Conservation (phyloP, 2,888 invertebrate genomes). For the Leptopilina myrica region DNA sequence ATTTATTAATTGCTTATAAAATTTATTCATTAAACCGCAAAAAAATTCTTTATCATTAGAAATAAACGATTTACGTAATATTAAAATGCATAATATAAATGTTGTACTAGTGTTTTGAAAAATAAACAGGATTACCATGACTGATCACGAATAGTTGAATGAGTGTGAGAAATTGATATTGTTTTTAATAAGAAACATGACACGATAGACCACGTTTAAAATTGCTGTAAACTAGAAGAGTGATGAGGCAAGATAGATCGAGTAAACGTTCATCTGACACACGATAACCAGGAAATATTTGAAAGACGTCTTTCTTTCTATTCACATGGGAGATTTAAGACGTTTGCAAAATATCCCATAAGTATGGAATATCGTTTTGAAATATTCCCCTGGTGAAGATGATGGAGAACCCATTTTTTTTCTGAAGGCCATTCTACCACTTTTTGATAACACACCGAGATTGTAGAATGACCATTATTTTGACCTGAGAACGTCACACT, state of each 20-base stretch:
- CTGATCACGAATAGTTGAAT: neutral
- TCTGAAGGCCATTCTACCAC: neutral
- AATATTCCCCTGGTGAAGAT: slow-evolving; percentile 3
- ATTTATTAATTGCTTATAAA: too few species aligned
- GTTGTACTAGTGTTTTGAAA: neutral
- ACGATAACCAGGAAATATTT: slow-evolving; percentile 36
- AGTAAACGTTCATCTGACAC: slow-evolving; percentile 3
- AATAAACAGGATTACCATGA: slow-evolving; percentile 4
- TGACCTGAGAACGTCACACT: slow-evolving; percentile 28
- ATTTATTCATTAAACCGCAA: too few species aligned
- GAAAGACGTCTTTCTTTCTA: slow-evolving; percentile 18
- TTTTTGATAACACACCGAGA: slow-evolving; percentile 5
- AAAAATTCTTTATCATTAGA: too few species aligned
- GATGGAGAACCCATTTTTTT: neutral
- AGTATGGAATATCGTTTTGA: slow-evolving; percentile 6
- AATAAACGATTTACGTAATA: too few species aligned
- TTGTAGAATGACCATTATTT: slow-evolving; percentile 10
- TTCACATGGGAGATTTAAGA: slow-evolving; percentile 23
- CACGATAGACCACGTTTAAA: slow-evolving; percentile 9
- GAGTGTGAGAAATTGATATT: slow-evolving; percentile 16
- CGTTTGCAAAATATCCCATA: slow-evolving; percentile 11
- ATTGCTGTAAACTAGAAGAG: slow-evolving; percentile 19
- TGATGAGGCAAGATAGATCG: slow-evolving; percentile 34
- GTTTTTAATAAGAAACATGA: slow-evolving; percentile 32
- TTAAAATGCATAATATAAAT: too few species aligned